Evolutionary conservation across 1,140 invertebrate genomes (phyloP).

Genomic region (Hylaeus anthracinus): DNA sequence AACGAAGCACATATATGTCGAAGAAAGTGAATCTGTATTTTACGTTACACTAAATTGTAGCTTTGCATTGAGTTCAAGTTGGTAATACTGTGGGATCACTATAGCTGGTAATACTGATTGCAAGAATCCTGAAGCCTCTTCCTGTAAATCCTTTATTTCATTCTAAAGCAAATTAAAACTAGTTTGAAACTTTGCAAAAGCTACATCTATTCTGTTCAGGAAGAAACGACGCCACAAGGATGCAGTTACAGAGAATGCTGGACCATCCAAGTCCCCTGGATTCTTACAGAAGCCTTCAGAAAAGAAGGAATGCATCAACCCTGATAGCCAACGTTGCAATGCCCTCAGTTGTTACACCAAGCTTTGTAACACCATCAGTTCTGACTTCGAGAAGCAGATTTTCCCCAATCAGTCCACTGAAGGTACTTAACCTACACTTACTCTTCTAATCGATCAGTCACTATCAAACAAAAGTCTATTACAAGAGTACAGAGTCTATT

Average conservation of each 20-base stretch:
- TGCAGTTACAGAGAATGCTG: too few species aligned
- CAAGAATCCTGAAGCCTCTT: too few species aligned
- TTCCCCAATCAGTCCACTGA: neutral
- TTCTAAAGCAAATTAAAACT: neutral
- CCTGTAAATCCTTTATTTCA: too few species aligned
- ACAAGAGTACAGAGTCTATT: too few species aligned
- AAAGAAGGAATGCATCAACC: neutral
- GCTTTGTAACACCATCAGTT: neutral
- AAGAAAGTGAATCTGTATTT: too few species aligned
- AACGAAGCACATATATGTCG: too few species aligned
- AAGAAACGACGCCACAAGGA: neutral
- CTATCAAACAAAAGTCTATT: too few species aligned
- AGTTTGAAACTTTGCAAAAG: neutral
- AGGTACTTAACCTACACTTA: neutral
- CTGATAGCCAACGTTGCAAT: neutral
- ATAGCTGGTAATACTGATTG: too few species aligned
- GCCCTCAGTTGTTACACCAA: constrained; percentile 8
- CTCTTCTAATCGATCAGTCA: too few species aligned
- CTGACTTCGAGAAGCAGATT: neutral
- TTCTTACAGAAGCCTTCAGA: neutral
- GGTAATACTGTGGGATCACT: too few species aligned
- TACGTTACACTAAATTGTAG: too few species aligned
- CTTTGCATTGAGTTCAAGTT: too few species aligned
- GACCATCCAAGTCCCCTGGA: neutral
- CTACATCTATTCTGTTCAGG: neutral